Percentiles rank a stretch among this genome's conserved stretches.
These are phyloP conservation scores for Anoplopoma fimbria DNA, from an alignment of 2,113 vertebrate species.

Conservation along the genomic window DNA sequence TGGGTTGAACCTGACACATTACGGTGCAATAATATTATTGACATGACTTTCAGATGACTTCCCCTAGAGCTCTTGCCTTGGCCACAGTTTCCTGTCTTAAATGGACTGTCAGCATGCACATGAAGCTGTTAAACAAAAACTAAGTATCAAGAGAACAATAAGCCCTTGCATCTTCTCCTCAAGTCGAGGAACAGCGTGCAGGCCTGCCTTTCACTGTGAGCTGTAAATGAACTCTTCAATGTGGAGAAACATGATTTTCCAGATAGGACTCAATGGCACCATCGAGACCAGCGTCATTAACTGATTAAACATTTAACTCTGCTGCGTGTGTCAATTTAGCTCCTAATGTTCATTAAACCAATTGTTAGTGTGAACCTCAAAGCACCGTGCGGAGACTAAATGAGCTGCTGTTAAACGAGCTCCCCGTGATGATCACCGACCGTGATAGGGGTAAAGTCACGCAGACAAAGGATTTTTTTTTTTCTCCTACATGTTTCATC, in stretches of 20 bases:
- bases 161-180: constrained; percentile 41
- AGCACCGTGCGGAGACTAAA: not conserved
- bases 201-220: constrained; percentile 39
- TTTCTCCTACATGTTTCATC: not conserved
- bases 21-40: not conserved
- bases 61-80: not conserved
- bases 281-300: not conserved
- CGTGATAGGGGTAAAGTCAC: constrained; percentile 1
- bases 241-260: not conserved
- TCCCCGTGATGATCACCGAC: not conserved
- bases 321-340: constrained; percentile 3
- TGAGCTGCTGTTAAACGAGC: constrained; percentile 19
- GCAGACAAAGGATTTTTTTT: constrained; percentile 17
- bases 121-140: constrained; percentile 4
- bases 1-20: not conserved
- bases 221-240: constrained; percentile 42
- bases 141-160: constrained; percentile 13
- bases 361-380: not conserved
- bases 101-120: not conserved
- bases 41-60: not conserved
- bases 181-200: constrained; percentile 51
- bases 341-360: not conserved
- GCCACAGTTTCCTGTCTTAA: not conserved
- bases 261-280: not conserved
- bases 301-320: not conserved